Evolutionary conservation across 2,113 vertebrate species (phyloP).

Genomic region (Balaenoptera acutorostrata): DNA sequence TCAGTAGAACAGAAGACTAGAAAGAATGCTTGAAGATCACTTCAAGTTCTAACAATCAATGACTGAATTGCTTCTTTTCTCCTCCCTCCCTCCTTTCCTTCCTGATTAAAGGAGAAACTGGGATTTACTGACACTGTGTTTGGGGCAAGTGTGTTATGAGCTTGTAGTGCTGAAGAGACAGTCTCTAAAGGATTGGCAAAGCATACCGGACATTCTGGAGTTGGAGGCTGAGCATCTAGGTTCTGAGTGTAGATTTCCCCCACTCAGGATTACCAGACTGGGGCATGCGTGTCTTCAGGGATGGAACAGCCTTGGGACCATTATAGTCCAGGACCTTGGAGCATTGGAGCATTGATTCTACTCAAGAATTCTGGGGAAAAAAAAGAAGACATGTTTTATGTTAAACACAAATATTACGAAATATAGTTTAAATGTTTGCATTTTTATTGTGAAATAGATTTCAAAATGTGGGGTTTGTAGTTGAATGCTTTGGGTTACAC

Average conservation of each 20-base stretch:
- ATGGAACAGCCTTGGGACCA: neutral
- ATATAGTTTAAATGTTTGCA: neutral
- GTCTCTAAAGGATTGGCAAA: neutral
- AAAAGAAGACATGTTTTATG: neutral
- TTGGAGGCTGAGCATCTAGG: neutral
- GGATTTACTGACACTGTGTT: neutral
- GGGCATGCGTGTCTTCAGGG: neutral
- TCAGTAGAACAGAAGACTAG: neutral
- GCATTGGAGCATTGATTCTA: neutral
- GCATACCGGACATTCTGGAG: neutral
- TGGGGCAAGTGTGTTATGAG: neutral
- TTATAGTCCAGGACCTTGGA: neutral
- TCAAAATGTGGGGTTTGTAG: neutral
- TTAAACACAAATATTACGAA: neutral
- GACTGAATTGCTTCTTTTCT: neutral
- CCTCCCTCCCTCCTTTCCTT: neutral
- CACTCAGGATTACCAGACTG: neutral
- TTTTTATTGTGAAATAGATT: constrained; percentile 24
- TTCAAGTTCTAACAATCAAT: neutral
- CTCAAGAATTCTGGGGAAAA: neutral
- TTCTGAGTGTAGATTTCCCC: neutral
- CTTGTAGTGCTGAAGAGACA: neutral
- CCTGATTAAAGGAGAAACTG: neutral
- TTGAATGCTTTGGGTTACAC: neutral
- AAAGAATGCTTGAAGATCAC: neutral